Percentiles rank a stretch among this genome's conserved stretches.
phyloP scores from a whole-genome alignment of 2,113 vertebrate species.

The Lates calcarifer region DNA sequence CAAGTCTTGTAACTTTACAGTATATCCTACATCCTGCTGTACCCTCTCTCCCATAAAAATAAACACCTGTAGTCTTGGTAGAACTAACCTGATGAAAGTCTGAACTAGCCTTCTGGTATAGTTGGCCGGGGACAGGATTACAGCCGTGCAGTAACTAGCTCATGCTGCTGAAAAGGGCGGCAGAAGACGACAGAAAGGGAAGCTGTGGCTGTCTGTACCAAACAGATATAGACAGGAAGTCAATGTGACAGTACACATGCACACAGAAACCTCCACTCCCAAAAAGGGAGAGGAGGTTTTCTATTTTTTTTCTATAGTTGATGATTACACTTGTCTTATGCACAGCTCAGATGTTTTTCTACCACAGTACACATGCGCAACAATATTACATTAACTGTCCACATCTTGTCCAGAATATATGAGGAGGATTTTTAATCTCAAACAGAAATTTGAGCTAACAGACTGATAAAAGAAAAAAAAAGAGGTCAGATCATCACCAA shows the following conservation, averaged over 20 bases:
- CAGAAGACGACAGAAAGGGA: constrained; percentile 55
- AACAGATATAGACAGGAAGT: constrained; percentile 67
- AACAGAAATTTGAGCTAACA: not conserved
- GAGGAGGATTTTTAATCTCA: not conserved
- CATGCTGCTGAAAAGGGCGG: constrained; percentile 6
- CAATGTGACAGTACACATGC: constrained; percentile 14
- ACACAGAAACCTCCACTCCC: constrained; percentile 1
- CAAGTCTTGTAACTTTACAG: not conserved
- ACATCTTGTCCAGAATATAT: not conserved
- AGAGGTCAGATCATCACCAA: not conserved
- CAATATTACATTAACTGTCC: not conserved
- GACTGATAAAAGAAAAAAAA: not conserved
- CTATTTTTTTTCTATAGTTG: not conserved
- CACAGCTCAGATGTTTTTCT: not conserved
- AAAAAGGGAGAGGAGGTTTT: not conserved
- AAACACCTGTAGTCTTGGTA: not conserved
- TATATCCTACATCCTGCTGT: not conserved
- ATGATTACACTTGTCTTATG: not conserved
- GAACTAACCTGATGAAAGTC: not conserved
- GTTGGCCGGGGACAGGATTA: not conserved
- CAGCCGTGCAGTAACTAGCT: not conserved
- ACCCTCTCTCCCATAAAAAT: not conserved
- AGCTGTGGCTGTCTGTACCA: constrained; percentile 53
- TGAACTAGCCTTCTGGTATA: not conserved
- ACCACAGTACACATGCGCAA: not conserved